Evolutionary conservation across 2,888 invertebrate species (phyloP), one percentile per base, ranked within the genome.

Genomic region (Vesta saturnalis): DNA sequence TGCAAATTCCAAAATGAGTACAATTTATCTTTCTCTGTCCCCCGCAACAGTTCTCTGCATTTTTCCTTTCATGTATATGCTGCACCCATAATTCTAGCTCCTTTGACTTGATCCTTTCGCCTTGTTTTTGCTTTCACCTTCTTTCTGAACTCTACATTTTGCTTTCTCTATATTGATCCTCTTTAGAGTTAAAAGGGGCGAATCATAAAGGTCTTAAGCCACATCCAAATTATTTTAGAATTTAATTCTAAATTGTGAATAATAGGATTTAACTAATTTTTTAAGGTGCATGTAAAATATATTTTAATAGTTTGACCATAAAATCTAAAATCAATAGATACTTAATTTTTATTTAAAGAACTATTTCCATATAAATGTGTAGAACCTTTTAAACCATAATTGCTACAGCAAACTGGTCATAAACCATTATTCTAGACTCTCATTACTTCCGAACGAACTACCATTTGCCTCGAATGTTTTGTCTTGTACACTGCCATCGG

Each of bases 1-100:
- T 18, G 56, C 19, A 67, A 30, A 61, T 71, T 54, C 69, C 64
- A 71, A 61, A 69, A 69, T 35, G 62, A 62, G 54, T 69, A 8
- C 55, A 71, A 68, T 35, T 69, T 54, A 35, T 52, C 16, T 54
- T 30, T 61, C 69, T 64, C 68, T 18, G 14, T 16, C 0, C 64
- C 65, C 30, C 54, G 16, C 15, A 69, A 21, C 21, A 47, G 21
- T 43, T 57, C 62, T n/a, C 52, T 65, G 14, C 61, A 69, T 62
- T 63, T 67, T 12, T 63, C 52, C 15, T 56, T n/a, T n/a, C n/a
- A n/a, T n/a, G n/a, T n/a, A n/a, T n/a, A n/a, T 66, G 52, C 70
- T 1, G 67, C 3, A 57, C 2, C 70, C 67, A n/a, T n/a, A n/a
- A n/a, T n/a, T n/a, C n/a, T 30, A 30, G 30, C 30, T 30, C 10